Percentiles rank a stretch among this genome's conserved stretches.
Evolutionary conservation across 35 echinoderm and acorn worm genomes (phyloP).

Genomic region (Apostichopus californicus): DNA sequence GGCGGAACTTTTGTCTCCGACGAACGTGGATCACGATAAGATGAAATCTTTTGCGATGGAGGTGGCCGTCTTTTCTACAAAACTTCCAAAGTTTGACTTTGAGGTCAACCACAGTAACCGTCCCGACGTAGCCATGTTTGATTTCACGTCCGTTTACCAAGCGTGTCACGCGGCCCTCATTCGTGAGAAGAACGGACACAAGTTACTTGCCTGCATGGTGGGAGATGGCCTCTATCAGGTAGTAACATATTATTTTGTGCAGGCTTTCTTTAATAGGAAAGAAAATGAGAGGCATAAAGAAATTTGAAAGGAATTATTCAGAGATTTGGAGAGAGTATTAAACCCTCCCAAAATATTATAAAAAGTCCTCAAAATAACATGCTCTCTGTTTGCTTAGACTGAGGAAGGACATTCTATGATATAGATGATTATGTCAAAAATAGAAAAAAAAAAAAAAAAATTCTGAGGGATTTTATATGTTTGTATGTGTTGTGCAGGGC

Average conservation of each 20-base stretch:
- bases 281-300: too few species aligned
- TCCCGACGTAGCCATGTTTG: slow-evolving; percentile 56
- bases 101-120: slow-evolving; percentile 23
- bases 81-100: slow-evolving; percentile 49
- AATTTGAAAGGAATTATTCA: too few species aligned
- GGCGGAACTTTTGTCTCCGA: neutral
- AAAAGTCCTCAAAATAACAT: too few species aligned
- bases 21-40: slow-evolving; percentile 32
- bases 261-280: too few species aligned
- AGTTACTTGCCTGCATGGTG: slow-evolving; percentile 15
- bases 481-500: too few species aligned
- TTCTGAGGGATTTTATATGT: too few species aligned
- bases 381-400: too few species aligned
- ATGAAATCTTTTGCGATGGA: slow-evolving; percentile 29
- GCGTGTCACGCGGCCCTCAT: slow-evolving; percentile 21
- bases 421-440: too few species aligned
- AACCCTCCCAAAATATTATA: too few species aligned
- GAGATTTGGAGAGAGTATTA: too few species aligned
- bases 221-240: slow-evolving; percentile 55
- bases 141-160: slow-evolving; percentile 45
- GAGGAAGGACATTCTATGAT: too few species aligned
- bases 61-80: slow-evolving; percentile 40
- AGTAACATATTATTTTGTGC: neutral
- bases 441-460: too few species aligned
- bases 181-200: slow-evolving; percentile 12